Conservation (phyloP, 1,140 invertebrate genomes). For the Habropoda laboriosa region DNA sequence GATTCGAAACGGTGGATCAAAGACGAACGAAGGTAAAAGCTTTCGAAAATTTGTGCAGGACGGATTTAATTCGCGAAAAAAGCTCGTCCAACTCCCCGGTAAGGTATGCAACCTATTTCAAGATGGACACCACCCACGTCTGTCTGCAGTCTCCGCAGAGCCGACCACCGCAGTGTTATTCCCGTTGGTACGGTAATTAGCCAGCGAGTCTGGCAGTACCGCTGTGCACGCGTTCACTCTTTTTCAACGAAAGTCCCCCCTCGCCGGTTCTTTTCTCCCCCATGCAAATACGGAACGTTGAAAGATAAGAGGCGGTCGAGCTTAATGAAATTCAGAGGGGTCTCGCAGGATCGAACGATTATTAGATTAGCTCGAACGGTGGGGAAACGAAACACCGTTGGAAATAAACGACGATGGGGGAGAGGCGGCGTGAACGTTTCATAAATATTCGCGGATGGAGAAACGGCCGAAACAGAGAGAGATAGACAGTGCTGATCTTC, state of each 20-base stretch:
- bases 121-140: constrained; percentile 52
- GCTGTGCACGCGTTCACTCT: not conserved
- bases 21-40: not conserved
- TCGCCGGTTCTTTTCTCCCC: not conserved
- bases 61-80: constrained; percentile 19
- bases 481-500: no score
- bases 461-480: not conserved
- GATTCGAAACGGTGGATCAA: no score
- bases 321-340: constrained; percentile 20
- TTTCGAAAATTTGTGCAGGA: not conserved
- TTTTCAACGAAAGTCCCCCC: not conserved
- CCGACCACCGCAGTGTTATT: constrained; percentile 52
- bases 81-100: constrained; percentile 1
- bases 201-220: not conserved
- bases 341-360: not conserved
- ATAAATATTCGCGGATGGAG: not conserved
- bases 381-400: not conserved
- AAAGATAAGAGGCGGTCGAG: not conserved
- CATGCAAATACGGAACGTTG: not conserved
- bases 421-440: not conserved
- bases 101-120: constrained; percentile 45
- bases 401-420: not conserved
- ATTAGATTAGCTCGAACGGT: not conserved
- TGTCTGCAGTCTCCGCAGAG: constrained; percentile 52
- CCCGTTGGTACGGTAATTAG: constrained; percentile 37